Evolutionary conservation across 2,797 vertebrate genomes (phyloP).

Genomic region (Morelia viridis): DNA sequence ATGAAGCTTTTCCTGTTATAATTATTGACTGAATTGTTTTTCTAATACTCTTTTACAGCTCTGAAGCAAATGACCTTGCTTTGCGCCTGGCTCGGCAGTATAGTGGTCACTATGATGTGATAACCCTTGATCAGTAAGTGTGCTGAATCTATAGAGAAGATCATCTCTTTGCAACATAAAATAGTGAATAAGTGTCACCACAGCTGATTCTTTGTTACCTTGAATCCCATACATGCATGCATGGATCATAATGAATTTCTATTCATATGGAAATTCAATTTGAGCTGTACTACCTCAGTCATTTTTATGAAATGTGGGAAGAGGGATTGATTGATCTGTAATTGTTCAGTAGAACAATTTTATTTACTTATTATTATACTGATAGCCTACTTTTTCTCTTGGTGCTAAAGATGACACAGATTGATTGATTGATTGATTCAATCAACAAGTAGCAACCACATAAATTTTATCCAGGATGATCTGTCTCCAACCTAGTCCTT

Average conservation of each 20-base stretch:
- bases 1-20: background rate
- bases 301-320: background rate
- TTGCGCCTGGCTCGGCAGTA: slow-evolving; percentile 88
- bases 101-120: slow-evolving; percentile 87
- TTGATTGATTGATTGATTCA: background rate
- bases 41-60: slow-evolving; percentile 73
- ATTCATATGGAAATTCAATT: background rate
- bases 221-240: background rate
- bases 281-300: background rate
- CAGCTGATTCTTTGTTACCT: background rate
- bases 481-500: background rate
- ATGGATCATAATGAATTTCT: background rate
- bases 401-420: background rate
- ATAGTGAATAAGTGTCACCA: background rate
- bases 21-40: background rate
- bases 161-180: background rate
- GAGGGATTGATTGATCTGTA: background rate
- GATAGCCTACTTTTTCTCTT: background rate
- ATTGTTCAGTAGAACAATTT: background rate
- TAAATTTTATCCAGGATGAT: background rate
- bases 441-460: background rate
- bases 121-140: slow-evolving; percentile 95
- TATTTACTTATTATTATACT: background rate
- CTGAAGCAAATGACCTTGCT: slow-evolving; percentile 97
- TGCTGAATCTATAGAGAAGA: background rate